phyloP scores from a whole-genome alignment of 2,113 vertebrate species.

The Rissa tridactyla region DNA sequence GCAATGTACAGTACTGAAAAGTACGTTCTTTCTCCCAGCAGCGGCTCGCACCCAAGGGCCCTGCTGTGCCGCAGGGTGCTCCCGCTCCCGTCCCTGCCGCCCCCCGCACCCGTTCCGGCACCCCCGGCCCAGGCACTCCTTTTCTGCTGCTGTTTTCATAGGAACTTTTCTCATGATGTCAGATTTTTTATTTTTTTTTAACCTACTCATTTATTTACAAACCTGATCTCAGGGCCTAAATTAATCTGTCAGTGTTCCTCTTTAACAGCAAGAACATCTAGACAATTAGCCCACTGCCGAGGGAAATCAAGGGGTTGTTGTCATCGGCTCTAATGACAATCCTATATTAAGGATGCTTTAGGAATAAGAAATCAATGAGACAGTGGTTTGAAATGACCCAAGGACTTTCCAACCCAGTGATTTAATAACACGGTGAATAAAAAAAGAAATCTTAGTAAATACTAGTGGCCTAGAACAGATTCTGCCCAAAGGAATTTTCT shows the following conservation, averaged over 20 bases:
- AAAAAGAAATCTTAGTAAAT: neutral
- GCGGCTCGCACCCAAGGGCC: neutral
- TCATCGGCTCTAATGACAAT: neutral
- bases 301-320: neutral
- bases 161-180: neutral
- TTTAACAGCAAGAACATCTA: neutral
- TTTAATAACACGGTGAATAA: neutral
- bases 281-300: neutral
- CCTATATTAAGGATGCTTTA: neutral
- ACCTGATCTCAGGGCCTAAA: neutral
- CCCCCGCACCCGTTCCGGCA: neutral
- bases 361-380: constrained; percentile 41
- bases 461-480: constrained; percentile 15
- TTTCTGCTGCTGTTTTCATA: neutral
- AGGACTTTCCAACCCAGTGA: constrained; percentile 17
- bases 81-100: neutral
- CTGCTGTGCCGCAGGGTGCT: neutral
- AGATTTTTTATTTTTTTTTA: neutral
- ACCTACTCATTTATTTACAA: neutral
- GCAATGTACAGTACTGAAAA: neutral
- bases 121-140: fast-evolving
- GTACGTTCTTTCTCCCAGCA: neutral
- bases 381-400: constrained; percentile 27
- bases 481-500: constrained; percentile 31
- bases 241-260: neutral